Percentiles rank a stretch among this genome's conserved stretches.
phyloP scores from a whole-genome alignment of 2,888 invertebrate genomes.

The Laspeyria flexula region DNA sequence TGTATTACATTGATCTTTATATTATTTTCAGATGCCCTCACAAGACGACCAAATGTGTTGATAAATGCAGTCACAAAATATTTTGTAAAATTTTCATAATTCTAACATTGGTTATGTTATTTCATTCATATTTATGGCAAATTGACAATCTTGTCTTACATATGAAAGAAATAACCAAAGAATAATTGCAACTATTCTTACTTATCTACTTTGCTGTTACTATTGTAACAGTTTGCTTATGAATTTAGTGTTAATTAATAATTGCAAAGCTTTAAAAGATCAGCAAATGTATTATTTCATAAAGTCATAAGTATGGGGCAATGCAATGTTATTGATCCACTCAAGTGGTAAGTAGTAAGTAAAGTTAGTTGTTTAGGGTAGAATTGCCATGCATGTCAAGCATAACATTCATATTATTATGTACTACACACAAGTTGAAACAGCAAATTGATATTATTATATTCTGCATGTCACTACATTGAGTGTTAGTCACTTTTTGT shows the following conservation, averaged over 20 bases:
- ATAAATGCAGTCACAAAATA: slow-evolving; percentile 48
- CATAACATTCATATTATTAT: too few species aligned
- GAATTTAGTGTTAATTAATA: slow-evolving; percentile 6
- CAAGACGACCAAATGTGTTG: slow-evolving; percentile 84
- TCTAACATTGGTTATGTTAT: slow-evolving; percentile 37
- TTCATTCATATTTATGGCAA: slow-evolving; percentile 28
- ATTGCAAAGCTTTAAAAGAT: neutral
- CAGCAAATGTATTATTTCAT: neutral
- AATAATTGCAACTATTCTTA: slow-evolving; percentile 33
- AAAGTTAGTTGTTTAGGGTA: too few species aligned
- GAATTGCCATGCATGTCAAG: too few species aligned
- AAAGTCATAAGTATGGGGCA: too few species aligned
- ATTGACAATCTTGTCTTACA: slow-evolving; percentile 1
- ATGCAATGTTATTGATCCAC: too few species aligned
- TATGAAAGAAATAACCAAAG: slow-evolving; percentile 36
- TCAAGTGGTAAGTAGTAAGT: too few species aligned
- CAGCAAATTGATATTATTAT: too few species aligned
- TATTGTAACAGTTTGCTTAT: slow-evolving; percentile 19
- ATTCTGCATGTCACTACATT: too few species aligned
- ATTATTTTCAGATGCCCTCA: slow-evolving; percentile 76
- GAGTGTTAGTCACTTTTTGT: too few species aligned
- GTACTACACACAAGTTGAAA: too few species aligned
- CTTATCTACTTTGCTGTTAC: slow-evolving; percentile 19
- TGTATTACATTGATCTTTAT: too few species aligned
- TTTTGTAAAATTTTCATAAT: slow-evolving; percentile 46